Evolutionary conservation across 1,140 invertebrate genomes (phyloP), one percentile per base, ranked within the genome.

Genomic region (Adelges cooleyi): DNA sequence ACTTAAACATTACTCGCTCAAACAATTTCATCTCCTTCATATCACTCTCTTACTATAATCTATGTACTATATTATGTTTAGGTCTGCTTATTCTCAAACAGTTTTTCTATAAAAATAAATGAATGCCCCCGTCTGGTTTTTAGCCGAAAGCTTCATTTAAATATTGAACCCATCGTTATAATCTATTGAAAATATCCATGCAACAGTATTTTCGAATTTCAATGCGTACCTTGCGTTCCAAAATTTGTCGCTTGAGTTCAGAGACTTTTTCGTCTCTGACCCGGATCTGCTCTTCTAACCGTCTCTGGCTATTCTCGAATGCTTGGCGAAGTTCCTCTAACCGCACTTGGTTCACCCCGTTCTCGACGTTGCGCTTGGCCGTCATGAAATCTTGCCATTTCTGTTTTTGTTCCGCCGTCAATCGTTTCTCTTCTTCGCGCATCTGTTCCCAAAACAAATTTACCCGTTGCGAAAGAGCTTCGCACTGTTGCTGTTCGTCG

Each of bases 381-480:
- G 11, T 62, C 8, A 62, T 46, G n/a, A 62, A 62, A 8, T 62
- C 1, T 13, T 62, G 56, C 56, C 56, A 44, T 65, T 65, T 42
- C 36, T 38, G 36, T 1, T 51, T 66, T 48, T 53, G 38, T 27
- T 65, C 29, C 18, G 13, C 20, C 4, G 40, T 52, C 11, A 40
- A 53, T 38, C 49, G 40, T 67, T 42, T 49, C 20, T 56, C 46
- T 9, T 52, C 25, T 29, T 44, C 25, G 0, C n/a, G 40, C 40
- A 38, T 38, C 22, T 50, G 42, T 27, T 62, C 69, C 71, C 71
- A 72, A 8, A 70, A 29, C 10, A 71, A 22, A 65, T 71, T 70
- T 4, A 70, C 69, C 42, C 66, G 66, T 22, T 72, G 66, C 1
- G 71, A 70, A 40, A 71, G 29, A 54, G 70, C 67, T 29, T 72